These are phyloP conservation scores for Camelus bactrianus DNA, from an alignment of 2,113 vertebrate genomes.

Conservation along the genomic window DNA sequence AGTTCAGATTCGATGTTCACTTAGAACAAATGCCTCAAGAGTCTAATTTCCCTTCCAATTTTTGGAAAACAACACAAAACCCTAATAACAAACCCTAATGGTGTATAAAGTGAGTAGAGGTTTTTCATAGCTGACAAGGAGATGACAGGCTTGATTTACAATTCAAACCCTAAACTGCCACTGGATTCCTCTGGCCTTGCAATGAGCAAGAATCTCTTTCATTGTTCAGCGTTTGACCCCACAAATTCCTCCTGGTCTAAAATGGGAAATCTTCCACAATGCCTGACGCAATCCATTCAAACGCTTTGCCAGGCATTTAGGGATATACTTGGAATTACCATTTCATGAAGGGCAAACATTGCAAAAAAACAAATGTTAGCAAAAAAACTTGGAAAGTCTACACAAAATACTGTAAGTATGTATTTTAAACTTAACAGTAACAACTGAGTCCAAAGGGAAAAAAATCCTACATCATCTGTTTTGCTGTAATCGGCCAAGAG, in stretches of 20 bases:
- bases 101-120: constrained; percentile 38
- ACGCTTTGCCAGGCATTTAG: constrained; percentile 37
- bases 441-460: background rate
- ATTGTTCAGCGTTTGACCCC: constrained; percentile 72
- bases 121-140: constrained; percentile 61
- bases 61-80: constrained; percentile 69
- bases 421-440: constrained; percentile 45
- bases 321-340: constrained; percentile 56
- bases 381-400: background rate
- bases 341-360: constrained; percentile 44
- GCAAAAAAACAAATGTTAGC: constrained; percentile 23
- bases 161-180: constrained; percentile 56
- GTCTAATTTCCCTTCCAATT: constrained; percentile 48
- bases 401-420: constrained; percentile 10
- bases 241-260: constrained; percentile 75
- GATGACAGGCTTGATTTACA: constrained; percentile 78
- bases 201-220: constrained; percentile 72
- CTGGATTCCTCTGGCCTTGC: constrained; percentile 39
- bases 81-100: constrained; percentile 48
- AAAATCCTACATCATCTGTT: background rate
- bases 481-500: constrained; percentile 74
- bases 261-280: constrained; percentile 68
- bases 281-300: constrained; percentile 60
- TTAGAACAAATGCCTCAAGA: constrained; percentile 40
- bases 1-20: constrained; percentile 52